phyloP scores from a whole-genome alignment of 2,113 vertebrate species.

The Actinemys pallida region DNA sequence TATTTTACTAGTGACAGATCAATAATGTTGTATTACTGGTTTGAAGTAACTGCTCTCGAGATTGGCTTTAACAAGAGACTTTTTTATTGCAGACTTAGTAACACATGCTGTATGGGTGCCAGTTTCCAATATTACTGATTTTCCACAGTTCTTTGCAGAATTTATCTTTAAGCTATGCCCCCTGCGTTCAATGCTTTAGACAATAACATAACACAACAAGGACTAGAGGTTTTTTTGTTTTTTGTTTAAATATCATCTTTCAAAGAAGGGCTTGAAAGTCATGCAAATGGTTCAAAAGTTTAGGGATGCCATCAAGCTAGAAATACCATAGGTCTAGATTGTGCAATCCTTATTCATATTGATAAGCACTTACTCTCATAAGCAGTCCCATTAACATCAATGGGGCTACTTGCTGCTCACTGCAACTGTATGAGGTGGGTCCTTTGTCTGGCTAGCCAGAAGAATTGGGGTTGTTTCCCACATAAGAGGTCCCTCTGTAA shows the following conservation, averaged over 20 bases:
- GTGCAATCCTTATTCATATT: neutral
- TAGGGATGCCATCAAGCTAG: neutral
- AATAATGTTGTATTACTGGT: neutral
- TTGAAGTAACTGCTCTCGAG: conserved; percentile 18
- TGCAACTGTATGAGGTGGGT: neutral
- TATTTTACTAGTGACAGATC: neutral
- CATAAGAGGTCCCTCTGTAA: neutral
- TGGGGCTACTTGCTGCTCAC: neutral
- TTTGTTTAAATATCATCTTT: neutral
- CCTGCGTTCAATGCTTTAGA: neutral
- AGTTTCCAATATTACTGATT: neutral
- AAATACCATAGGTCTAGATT: neutral
- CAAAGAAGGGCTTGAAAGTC: neutral
- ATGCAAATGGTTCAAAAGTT: neutral
- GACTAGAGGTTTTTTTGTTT: neutral
- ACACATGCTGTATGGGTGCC: neutral
- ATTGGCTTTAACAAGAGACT: neutral
- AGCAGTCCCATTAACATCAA: neutral
- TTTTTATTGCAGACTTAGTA: neutral
- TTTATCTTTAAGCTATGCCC: neutral
- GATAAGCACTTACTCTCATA: neutral
- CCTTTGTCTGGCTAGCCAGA: neutral
- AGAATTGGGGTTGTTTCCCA: neutral
- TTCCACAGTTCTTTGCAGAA: neutral
- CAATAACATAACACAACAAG: neutral